Base-by-base conservation (phyloP, 2,888 invertebrate species). In the Dinocampus coccinellae region DNA sequence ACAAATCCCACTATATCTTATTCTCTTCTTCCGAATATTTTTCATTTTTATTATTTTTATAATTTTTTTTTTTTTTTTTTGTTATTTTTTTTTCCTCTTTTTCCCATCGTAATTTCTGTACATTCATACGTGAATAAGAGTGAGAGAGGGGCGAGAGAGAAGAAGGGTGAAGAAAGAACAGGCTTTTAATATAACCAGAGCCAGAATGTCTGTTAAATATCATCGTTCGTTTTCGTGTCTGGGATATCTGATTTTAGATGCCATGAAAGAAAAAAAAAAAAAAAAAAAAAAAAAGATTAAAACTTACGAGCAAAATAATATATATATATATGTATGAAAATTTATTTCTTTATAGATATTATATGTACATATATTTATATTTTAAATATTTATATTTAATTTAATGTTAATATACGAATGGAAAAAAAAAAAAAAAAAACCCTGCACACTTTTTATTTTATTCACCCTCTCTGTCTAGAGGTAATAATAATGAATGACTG, bases 181-280 rank as follows among this genome's bases (percentile, higher is more conserved):
- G 22, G 52, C 52, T 63, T 72, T 73, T 73, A 72, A 77, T 74
- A 73, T 75, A 72, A 65, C 74, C 55, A 55, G 20, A 52, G 47
- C 47, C 47, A 39, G 58, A 69, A 72, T 69, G 73, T 77, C 77
- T 76, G 78, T 70, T 67, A 60, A 77, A 73, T 76, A 77, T 78
- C 77, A 75, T 77, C 69, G 26, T 47, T 39, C 42, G 26, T 47
- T 52, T 42, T 63, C 66, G 55, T 66, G 66, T 66, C 39, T 66
- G 57, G 39, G 66, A 66, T 57, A 57, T 66, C 66, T 69, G 69
- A 69, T 61, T 69, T 61, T 62, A 62, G 62, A 61, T 69, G 36
- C 24, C n/a, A 26, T 36, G 26, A 65, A 24, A 16, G 24, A 20
- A n/a, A 55, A 53, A 20, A 13, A 63, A 22, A n/a, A 39, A 39